Evolutionary conservation across 2,888 invertebrate genomes (phyloP).

Genomic region (Tineola bisselliella): DNA sequence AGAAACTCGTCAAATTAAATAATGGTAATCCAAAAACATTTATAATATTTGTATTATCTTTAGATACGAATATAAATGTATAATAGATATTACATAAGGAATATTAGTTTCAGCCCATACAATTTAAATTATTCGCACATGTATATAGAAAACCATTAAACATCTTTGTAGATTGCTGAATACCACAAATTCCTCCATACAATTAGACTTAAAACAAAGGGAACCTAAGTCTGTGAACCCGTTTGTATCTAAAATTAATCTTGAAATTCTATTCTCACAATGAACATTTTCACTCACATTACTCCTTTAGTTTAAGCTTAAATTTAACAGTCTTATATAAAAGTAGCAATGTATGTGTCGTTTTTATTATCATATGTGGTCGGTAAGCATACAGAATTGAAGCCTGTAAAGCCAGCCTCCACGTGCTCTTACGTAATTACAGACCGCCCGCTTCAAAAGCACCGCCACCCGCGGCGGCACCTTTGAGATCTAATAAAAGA

Average conservation of each 20-base stretch:
- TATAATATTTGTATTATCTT: no score
- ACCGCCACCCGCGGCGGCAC: slow-evolving; percentile 50
- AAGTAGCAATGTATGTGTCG: neutral
- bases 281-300: neutral
- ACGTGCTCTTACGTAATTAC: slow-evolving; percentile 54
- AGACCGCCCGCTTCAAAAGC: slow-evolving; percentile 53
- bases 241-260: slow-evolving; percentile 7
- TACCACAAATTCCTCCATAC: slow-evolving; percentile 8
- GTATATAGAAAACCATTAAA: neutral
- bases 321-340: neutral
- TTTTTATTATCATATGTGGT: neutral
- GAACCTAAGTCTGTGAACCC: neutral
- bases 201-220: slow-evolving; percentile 6
- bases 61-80: no score
- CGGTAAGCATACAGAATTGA: slow-evolving; percentile 11
- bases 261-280: neutral
- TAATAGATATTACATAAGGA: no score
- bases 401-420: slow-evolving; percentile 6
- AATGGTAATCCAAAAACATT: no score
- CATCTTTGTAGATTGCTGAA: neutral
- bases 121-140: neutral
- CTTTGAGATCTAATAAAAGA: slow-evolving; percentile 63
- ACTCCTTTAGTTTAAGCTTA: neutral
- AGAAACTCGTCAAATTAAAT: no score
- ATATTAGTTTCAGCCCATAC: neutral